A percentile compares a stretch with the other conserved stretches of the same genome.
Conservation (phyloP, 2,888 invertebrate species). For the Hybos culiciformis region DNA sequence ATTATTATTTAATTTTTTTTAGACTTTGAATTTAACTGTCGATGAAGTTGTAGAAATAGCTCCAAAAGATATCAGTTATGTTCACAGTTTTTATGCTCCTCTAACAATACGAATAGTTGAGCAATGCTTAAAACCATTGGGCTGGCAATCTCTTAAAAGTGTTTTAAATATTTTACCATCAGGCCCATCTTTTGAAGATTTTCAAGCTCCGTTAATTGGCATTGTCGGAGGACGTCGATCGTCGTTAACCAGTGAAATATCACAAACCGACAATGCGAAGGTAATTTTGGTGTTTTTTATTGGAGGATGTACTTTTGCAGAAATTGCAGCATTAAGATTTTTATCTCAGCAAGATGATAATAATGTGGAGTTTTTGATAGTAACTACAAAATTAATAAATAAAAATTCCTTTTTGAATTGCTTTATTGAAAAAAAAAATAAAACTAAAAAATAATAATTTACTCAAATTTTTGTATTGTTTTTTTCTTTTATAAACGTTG, state of each 20-base stretch:
- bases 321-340: constrained; percentile 64
- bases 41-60: constrained; percentile 76
- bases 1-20: constrained; percentile 10
- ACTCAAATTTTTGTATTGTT: too few species aligned
- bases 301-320: constrained; percentile 94
- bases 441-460: too few species aligned
- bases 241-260: constrained; percentile 45
- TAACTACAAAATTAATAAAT: constrained; percentile 85
- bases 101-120: constrained; percentile 77
- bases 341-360: constrained; percentile 64
- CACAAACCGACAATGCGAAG: constrained; percentile 31
- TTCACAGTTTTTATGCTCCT: constrained; percentile 89
- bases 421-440: constrained; percentile 39
- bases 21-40: constrained; percentile 70
- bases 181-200: constrained; percentile 58
- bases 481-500: too few species aligned
- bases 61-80: constrained; percentile 78
- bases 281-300: constrained; percentile 88
- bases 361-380: constrained; percentile 77
- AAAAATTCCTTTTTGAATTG: constrained; percentile 73
- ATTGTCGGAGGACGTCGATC: constrained; percentile 44
- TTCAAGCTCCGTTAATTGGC: constrained; percentile 42
- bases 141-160: constrained; percentile 69
- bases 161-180: constrained; percentile 64
- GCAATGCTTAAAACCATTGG: constrained; percentile 59